Percentiles rank a stretch among this genome's conserved stretches.
These are phyloP conservation scores for Marcusenius ussheri DNA, from an alignment of 2,113 vertebrate species.

Conservation along the genomic window DNA sequence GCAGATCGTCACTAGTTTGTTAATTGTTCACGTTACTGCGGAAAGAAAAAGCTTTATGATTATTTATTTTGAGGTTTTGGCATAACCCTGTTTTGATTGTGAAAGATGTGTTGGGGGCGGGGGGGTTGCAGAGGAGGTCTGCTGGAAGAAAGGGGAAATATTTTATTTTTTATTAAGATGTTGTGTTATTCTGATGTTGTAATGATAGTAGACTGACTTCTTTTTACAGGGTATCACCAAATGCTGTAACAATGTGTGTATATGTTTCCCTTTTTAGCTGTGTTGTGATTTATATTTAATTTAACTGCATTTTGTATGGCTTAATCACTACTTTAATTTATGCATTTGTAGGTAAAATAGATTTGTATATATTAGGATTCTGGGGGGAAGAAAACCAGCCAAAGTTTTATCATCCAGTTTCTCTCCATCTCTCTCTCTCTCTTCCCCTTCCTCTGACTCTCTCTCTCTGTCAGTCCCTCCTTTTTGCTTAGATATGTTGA, in stretches of 20 bases:
- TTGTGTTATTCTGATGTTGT: constrained; percentile 65
- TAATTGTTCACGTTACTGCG: constrained; percentile 83
- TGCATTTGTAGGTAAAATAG: constrained; percentile 82
- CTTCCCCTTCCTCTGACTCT: constrained; percentile 45
- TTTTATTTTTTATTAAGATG: constrained; percentile 66
- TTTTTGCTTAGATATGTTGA: constrained; percentile 67
- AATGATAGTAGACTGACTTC: constrained; percentile 69
- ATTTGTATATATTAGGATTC: constrained; percentile 91
- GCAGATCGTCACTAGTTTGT: constrained; percentile 85
- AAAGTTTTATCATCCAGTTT: constrained; percentile 78
- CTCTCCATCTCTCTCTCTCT: constrained; percentile 51
- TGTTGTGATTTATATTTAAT: constrained; percentile 79
- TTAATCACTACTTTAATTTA: constrained; percentile 92
- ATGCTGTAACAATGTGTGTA: constrained; percentile 87
- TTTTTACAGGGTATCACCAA: constrained; percentile 96
- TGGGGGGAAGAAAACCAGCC: constrained; percentile 37
- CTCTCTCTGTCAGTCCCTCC: constrained; percentile 51
- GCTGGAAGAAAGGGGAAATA: constrained; percentile 64
- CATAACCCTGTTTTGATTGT: constrained; percentile 72
- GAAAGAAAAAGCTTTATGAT: constrained; percentile 73
- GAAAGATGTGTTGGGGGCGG: constrained; percentile 63
- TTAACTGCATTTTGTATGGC: constrained; percentile 81
- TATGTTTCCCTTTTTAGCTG: constrained; percentile 71
- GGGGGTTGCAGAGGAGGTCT: constrained; percentile 64
- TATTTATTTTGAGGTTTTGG: constrained; percentile 83